A percentile compares a stretch with the other conserved stretches of the same genome.
Evolutionary conservation across 1,140 invertebrate species (phyloP).

Genomic region (Orussus abietinus): DNA sequence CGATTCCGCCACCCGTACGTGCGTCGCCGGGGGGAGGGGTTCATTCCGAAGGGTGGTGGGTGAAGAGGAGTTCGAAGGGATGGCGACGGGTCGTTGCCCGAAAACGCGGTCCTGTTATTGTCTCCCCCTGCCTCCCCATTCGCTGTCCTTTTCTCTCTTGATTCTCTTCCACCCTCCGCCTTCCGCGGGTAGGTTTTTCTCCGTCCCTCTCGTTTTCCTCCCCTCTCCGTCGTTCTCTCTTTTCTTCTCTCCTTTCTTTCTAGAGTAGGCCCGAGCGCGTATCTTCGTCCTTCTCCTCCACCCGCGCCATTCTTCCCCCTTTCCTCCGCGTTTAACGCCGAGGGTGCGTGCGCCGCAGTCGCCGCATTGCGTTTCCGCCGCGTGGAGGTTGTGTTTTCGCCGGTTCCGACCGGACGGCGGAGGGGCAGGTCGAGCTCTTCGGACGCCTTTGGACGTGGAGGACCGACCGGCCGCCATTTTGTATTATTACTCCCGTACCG

Average conservation of each 20-base stretch:
- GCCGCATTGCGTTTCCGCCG: background rate
- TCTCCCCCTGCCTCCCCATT: slow-evolving; percentile 26
- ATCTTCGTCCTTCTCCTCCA: background rate
- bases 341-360: background rate
- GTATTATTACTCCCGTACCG: no score
- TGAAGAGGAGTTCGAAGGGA: slow-evolving; percentile 38
- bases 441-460: no score
- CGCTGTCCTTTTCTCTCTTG: background rate
- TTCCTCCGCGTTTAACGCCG: background rate
- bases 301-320: background rate
- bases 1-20: slow-evolving; percentile 16
- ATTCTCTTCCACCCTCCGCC: background rate
- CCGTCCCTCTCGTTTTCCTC: no score
- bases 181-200: background rate
- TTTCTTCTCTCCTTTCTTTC: slow-evolving; percentile 5
- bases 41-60: no score
- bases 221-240: background rate
- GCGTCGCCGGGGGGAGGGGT: slow-evolving; percentile 12
- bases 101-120: slow-evolving; percentile 50
- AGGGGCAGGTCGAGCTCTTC: no score
- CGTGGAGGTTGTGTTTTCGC: no score
- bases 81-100: slow-evolving; percentile 50
- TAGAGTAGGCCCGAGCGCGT: background rate
- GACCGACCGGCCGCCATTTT: no score
- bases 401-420: no score